These are phyloP conservation scores for Leucania comma DNA, from an alignment of 2,888 invertebrate genomes.

Conservation along the genomic window DNA sequence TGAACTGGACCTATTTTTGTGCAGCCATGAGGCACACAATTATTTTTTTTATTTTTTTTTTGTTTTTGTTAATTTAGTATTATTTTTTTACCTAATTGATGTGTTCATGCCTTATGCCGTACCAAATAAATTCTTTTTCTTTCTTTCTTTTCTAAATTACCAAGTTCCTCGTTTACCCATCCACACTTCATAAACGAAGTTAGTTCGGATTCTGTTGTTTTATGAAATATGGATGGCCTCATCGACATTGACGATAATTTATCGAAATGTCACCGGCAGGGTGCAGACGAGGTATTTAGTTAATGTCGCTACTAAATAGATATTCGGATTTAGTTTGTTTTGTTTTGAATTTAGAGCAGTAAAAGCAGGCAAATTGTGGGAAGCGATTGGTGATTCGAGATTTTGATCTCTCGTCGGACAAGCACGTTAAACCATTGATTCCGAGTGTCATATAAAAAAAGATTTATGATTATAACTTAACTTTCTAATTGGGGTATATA, in stretches of 20 bases:
- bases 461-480: no score
- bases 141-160: background rate
- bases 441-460: no score
- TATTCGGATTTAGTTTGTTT: slow-evolving; percentile 53
- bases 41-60: no score
- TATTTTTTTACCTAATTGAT: no score
- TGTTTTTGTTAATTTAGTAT: no score
- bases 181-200: slow-evolving; percentile 65
- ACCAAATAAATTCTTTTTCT: no score
- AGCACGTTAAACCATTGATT: no score
- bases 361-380: background rate
- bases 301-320: slow-evolving; percentile 56
- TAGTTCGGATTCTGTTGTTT: slow-evolving; percentile 81
- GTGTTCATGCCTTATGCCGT: no score
- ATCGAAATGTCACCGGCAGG: slow-evolving; percentile 82
- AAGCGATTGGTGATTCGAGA: background rate
- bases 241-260: slow-evolving; percentile 86
- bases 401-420: background rate
- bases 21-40: no score
- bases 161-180: slow-evolving; percentile 25
- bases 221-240: slow-evolving; percentile 84
- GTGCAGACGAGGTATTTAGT: slow-evolving; percentile 64
- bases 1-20: no score
- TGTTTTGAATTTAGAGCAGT: slow-evolving; percentile 36
- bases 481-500: no score